Conservation (phyloP, 2,797 vertebrate species). For the Cottoperca gobio region DNA sequence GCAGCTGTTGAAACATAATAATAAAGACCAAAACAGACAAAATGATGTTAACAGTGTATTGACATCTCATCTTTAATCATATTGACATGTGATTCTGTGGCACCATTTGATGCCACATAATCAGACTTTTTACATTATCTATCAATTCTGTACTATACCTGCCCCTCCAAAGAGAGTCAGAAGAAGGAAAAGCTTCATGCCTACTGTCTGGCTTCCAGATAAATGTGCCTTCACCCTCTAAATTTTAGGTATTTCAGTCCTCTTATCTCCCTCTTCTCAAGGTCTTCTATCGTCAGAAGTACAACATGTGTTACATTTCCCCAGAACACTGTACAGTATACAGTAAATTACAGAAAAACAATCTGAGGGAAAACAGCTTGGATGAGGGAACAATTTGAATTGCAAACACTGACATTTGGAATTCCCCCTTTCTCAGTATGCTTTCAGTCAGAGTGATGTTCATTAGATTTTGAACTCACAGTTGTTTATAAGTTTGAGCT, state of each 20-base stretch:
- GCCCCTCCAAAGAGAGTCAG: constrained; percentile 62
- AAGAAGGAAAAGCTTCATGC: constrained; percentile 69
- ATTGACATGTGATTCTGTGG: neutral
- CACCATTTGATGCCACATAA: neutral
- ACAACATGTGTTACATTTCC: constrained; percentile 74
- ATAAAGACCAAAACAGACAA: neutral
- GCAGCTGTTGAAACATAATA: neutral
- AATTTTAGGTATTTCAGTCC: constrained; percentile 44
- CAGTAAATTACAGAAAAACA: neutral
- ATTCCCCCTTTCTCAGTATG: constrained; percentile 26
- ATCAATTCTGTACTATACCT: constrained; percentile 57
- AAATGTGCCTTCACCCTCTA: constrained; percentile 10
- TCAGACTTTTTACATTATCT: neutral
- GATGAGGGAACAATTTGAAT: neutral
- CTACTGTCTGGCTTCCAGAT: constrained; percentile 12
- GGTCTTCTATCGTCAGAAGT: constrained; percentile 48
- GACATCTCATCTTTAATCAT: neutral
- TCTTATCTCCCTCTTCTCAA: constrained; percentile 73
- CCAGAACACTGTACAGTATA: constrained; percentile 30
- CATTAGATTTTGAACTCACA: neutral
- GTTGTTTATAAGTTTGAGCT: neutral
- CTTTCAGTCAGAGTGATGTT: constrained; percentile 14
- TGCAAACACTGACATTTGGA: constrained; percentile 26
- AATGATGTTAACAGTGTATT: neutral
- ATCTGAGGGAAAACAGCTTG: neutral